Percentiles rank a stretch among this genome's conserved stretches.
These are phyloP conservation scores for Polymixis flavicincta DNA, from an alignment of 2,888 invertebrate genomes.

Conservation along the genomic window DNA sequence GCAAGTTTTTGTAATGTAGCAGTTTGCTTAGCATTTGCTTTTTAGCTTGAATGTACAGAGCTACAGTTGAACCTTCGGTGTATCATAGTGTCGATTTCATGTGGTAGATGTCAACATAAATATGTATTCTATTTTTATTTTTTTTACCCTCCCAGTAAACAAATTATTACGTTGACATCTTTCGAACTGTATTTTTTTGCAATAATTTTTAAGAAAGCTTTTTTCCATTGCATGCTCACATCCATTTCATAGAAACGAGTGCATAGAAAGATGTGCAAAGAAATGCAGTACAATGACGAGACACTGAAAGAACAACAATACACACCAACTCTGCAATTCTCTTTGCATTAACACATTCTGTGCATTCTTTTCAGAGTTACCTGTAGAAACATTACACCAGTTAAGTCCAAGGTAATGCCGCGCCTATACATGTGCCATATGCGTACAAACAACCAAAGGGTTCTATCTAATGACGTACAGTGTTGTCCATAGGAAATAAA, in stretches of 20 bases:
- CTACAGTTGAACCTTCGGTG: conserved; percentile 25
- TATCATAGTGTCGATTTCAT: conserved; percentile 64
- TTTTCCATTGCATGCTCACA: conserved; percentile 74
- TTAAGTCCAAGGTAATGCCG: conserved; percentile 70
- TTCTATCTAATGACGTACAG: neutral
- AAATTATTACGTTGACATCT: conserved; percentile 64
- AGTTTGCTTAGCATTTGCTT: conserved; percentile 27
- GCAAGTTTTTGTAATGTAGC: neutral
- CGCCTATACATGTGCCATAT: conserved; percentile 42
- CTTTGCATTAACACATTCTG: conserved; percentile 87
- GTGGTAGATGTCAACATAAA: conserved; percentile 50
- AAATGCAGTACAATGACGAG: conserved; percentile 82
- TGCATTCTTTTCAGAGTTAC: conserved; percentile 90
- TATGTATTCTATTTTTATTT: conserved; percentile 46
- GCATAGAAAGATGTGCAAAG: conserved; percentile 90
- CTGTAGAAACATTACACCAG: conserved; percentile 77
- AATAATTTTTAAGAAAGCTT: conserved; percentile 72
- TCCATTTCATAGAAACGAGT: conserved; percentile 81
- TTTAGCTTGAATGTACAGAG: conserved; percentile 39
- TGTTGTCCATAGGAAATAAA: conserved; percentile 9
- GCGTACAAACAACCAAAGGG: conserved; percentile 55
- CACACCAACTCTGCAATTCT: conserved; percentile 74
- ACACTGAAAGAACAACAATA: conserved; percentile 63
- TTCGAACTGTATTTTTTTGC: conserved; percentile 88
- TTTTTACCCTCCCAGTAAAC: conserved; percentile 21